Conservation (phyloP, 2,888 invertebrate genomes). For the Glaucopsyche alexis region DNA sequence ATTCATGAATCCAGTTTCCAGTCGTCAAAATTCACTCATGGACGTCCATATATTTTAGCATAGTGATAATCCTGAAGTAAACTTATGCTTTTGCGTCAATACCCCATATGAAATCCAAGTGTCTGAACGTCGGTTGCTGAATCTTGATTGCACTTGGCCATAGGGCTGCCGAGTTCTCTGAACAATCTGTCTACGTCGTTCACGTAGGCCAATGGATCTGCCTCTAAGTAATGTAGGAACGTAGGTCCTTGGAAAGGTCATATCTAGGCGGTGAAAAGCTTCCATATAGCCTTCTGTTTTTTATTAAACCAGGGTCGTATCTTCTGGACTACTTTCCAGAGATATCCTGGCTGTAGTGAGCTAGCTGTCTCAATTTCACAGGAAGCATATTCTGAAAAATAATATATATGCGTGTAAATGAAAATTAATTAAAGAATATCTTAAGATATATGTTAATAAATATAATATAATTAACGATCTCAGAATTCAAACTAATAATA, state of each 20-base stretch:
- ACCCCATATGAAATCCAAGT: conserved; percentile 87
- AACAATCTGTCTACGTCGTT: conserved; percentile 79
- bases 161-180: conserved; percentile 73
- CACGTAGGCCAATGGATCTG: conserved; percentile 82
- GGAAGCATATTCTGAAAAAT: conserved; percentile 82
- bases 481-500: too few species aligned
- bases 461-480: too few species aligned
- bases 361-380: conserved; percentile 83
- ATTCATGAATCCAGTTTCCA: neutral
- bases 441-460: too few species aligned
- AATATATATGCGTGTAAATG: too few species aligned
- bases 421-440: too few species aligned
- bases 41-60: conserved; percentile 66
- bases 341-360: conserved; percentile 86
- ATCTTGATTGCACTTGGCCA: conserved; percentile 80
- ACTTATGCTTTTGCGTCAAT: conserved; percentile 79
- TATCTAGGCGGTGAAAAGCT: conserved; percentile 78
- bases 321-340: conserved; percentile 75
- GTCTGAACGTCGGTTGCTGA: conserved; percentile 80
- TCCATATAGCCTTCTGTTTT: conserved; percentile 79
- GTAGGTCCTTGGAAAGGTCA: conserved; percentile 79
- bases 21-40: neutral
- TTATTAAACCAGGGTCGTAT: conserved; percentile 75
- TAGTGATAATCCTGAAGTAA: conserved; percentile 77
- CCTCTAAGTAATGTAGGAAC: conserved; percentile 82